A percentile compares a stretch with the other conserved stretches of the same genome.
These are phyloP conservation scores for Zoanthus sansibaricus DNA, from an alignment of 92 coral and sea anemone genomes.

Conservation along the genomic window DNA sequence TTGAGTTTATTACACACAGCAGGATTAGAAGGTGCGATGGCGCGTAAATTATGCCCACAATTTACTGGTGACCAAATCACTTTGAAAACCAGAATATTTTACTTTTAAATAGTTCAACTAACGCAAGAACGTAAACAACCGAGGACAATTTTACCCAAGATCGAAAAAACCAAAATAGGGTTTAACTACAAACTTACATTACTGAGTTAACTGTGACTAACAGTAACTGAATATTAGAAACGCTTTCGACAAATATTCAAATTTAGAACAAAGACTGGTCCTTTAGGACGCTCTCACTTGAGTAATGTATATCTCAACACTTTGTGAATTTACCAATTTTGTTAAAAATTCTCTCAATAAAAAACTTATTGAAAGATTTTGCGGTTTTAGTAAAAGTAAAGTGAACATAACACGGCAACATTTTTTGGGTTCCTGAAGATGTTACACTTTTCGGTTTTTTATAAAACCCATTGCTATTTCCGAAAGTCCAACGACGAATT, in stretches of 20 bases:
- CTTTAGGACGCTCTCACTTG: slow-evolving; percentile 24
- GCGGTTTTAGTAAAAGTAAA: not conserved
- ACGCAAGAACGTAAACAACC: not conserved
- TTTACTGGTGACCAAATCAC: not conserved
- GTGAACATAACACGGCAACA: too few species aligned
- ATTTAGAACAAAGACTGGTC: slow-evolving; percentile 37
- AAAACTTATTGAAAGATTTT: not conserved
- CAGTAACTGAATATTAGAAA: not conserved
- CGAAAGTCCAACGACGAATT: not conserved
- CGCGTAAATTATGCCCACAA: not conserved
- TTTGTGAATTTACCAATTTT: not conserved
- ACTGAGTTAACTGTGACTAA: not conserved
- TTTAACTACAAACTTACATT: not conserved
- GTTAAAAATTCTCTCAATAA: not conserved
- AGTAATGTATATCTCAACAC: slow-evolving; percentile 3
- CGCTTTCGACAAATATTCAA: slow-evolving; percentile 50
- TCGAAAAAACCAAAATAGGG: not conserved
- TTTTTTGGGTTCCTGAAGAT: too few species aligned
- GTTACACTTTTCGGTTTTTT: not conserved
- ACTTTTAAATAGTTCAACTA: not conserved
- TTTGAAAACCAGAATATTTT: not conserved
- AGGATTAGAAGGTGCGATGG: not conserved
- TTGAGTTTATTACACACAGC: not conserved
- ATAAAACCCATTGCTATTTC: not conserved
- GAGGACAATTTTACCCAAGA: not conserved